phyloP scores from a whole-genome alignment of 2,113 vertebrate genomes.

The Piprites chloris region DNA sequence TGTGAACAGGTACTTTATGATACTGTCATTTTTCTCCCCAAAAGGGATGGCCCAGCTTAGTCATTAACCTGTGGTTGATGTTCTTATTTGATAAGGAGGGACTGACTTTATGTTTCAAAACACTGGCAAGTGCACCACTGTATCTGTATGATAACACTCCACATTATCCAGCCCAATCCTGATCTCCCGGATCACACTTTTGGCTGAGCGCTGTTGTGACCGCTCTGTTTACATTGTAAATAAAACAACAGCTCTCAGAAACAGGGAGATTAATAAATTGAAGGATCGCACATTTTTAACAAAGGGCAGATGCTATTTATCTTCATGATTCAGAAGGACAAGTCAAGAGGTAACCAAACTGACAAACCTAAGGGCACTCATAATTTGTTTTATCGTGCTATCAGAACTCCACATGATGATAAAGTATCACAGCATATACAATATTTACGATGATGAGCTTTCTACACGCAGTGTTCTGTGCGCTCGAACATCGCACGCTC shows the following conservation, averaged over 20 bases:
- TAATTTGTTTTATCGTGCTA: slow-evolving; percentile 2
- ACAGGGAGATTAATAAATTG: not conserved
- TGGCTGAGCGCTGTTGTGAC: not conserved
- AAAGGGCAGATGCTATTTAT: slow-evolving; percentile 22
- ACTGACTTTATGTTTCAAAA: not conserved
- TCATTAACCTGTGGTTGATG: not conserved
- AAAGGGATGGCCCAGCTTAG: not conserved
- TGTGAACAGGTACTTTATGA: accelerated
- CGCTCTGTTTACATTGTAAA: not conserved
- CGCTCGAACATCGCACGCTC: not conserved
- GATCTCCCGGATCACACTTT: not conserved
- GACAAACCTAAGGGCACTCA: not conserved
- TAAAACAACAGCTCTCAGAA: slow-evolving; percentile 1
- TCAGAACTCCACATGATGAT: not conserved
- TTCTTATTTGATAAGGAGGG: not conserved
- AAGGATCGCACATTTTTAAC: not conserved
- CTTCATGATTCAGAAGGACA: not conserved
- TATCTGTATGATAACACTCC: not conserved
- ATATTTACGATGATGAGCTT: not conserved
- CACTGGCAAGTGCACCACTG: not conserved
- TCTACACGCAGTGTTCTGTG: accelerated
- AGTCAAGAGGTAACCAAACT: slow-evolving; percentile 14
- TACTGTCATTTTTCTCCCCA: not conserved
- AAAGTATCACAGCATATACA: not conserved
- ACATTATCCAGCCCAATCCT: not conserved